These are phyloP conservation scores for Sphaerophoria taeniata DNA, from an alignment of 2,888 invertebrate genomes.

Conservation along the genomic window DNA sequence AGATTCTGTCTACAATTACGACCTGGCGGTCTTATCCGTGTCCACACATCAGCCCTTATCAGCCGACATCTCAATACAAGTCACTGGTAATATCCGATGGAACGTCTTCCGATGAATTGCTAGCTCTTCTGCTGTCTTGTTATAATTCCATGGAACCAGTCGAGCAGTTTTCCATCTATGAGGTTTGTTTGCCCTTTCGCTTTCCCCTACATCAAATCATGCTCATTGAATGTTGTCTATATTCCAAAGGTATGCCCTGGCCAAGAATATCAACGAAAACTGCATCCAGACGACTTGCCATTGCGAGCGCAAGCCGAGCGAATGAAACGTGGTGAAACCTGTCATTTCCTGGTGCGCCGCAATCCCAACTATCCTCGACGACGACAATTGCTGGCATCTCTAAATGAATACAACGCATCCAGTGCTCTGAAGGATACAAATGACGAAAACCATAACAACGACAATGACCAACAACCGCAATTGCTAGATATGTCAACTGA, in stretches of 20 bases:
- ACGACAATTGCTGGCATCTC: conserved; percentile 80
- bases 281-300: conserved; percentile 94
- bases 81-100: conserved; percentile 94
- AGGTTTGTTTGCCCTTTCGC: conserved; percentile 85
- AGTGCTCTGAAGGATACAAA: conserved; percentile 51
- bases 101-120: conserved; percentile 94
- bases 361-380: conserved; percentile 89
- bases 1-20: conserved; percentile 94
- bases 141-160: conserved; percentile 92
- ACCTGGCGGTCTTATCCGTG: conserved; percentile 95
- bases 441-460: conserved; percentile 76
- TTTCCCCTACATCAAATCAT: not conserved
- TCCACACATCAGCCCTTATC: conserved; percentile 95
- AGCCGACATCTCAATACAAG: conserved; percentile 96
- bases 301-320: conserved; percentile 89
- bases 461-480: conserved; percentile 76
- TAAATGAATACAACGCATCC: conserved; percentile 76
- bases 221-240: conserved; percentile 17
- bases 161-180: conserved; percentile 94
- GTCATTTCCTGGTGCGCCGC: conserved; percentile 92
- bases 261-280: conserved; percentile 93
- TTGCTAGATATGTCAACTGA: conserved; percentile 80
- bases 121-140: conserved; percentile 92
- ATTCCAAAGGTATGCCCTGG: conserved; percentile 86
- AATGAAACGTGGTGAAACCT: conserved; percentile 87